Conservation (phyloP, 2,797 vertebrate species). For the Xerus rutilus region DNA sequence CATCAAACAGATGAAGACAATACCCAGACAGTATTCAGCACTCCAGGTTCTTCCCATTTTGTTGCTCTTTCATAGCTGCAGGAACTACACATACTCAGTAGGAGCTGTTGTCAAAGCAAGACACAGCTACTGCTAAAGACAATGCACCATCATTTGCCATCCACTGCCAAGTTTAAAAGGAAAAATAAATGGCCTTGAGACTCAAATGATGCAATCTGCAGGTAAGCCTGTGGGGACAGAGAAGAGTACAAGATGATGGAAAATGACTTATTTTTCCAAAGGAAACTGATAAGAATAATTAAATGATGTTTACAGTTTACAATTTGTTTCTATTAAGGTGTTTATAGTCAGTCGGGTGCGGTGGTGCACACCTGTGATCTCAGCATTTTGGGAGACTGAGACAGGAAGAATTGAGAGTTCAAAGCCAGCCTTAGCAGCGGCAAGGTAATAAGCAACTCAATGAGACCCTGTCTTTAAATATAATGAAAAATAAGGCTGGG, state of each 20-base stretch:
- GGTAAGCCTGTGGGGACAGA: background rate
- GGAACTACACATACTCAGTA: background rate
- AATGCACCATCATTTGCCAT: background rate
- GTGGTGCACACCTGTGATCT: too few species aligned
- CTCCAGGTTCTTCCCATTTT: background rate
- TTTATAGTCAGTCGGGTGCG: background rate
- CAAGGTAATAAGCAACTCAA: too few species aligned
- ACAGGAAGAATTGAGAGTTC: too few species aligned
- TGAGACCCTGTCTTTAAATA: too few species aligned
- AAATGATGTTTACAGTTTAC: background rate
- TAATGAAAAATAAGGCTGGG: too few species aligned
- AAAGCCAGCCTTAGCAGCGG: too few species aligned
- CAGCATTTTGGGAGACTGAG: too few species aligned
- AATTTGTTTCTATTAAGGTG: background rate
- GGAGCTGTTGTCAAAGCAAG: background rate
- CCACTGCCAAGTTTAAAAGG: background rate
- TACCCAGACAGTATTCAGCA: background rate
- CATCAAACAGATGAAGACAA: background rate
- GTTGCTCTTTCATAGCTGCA: background rate
- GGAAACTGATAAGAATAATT: background rate
- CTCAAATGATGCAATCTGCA: background rate
- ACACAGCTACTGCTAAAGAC: background rate
- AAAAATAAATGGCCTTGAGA: background rate
- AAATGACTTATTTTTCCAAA: background rate
- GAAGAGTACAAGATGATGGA: background rate